Conservation (phyloP, 2,113 vertebrate genomes). For the Rallus limicola region DNA sequence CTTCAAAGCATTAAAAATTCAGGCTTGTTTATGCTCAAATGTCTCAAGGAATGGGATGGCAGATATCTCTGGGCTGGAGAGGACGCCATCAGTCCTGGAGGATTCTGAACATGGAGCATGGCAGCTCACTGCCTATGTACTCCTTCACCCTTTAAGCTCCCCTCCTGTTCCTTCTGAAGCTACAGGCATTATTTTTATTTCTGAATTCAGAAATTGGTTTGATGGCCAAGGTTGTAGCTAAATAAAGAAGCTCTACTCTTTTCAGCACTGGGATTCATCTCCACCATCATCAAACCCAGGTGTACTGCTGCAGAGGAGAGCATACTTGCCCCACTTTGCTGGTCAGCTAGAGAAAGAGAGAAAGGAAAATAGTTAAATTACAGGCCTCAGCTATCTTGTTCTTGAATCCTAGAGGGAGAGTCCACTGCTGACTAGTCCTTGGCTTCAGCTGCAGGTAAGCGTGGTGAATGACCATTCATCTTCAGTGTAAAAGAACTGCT, state of each 20-base stretch:
- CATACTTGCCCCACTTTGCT: accelerated
- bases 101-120: not conserved
- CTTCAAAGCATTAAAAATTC: not conserved
- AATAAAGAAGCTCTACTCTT: not conserved
- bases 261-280: not conserved
- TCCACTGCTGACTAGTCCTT: not conserved
- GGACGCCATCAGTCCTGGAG: not conserved
- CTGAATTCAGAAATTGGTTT: not conserved
- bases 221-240: not conserved
- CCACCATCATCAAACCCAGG: not conserved
- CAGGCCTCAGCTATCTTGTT: not conserved
- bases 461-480: not conserved
- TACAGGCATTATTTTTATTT: not conserved
- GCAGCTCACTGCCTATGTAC: not conserved
- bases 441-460: not conserved
- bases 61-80: not conserved
- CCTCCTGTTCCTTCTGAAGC: not conserved
- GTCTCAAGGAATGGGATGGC: accelerated
- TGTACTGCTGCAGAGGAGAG: not conserved
- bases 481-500: not conserved
- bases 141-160: not conserved
- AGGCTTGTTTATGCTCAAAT: not conserved
- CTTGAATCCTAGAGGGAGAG: not conserved
- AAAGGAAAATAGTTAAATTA: not conserved
- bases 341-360: not conserved